A percentile compares a stretch with the other conserved stretches of the same genome.
Evolutionary conservation across 2,888 invertebrate genomes (phyloP).

Genomic region (Corythucha ciliata): DNA sequence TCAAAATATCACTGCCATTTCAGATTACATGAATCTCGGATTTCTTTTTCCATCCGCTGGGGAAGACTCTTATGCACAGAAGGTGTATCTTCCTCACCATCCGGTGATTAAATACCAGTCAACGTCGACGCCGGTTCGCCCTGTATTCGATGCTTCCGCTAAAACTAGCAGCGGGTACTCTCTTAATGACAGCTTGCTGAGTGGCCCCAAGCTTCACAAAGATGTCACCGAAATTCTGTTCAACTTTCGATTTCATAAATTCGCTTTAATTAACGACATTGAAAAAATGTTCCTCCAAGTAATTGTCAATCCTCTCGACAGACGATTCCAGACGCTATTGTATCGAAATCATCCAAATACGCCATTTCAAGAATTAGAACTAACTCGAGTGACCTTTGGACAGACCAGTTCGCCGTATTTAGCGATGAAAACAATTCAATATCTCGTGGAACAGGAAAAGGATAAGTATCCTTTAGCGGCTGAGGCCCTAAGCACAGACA

Average conservation of each 20-base stretch:
- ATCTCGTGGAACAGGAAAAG: neutral
- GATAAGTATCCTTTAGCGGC: neutral
- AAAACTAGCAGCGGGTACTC: neutral
- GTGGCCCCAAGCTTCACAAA: neutral
- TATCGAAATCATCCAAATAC: neutral
- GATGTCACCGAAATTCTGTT: neutral
- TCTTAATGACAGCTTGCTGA: neutral
- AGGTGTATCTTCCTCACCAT: slow-evolving; percentile 1
- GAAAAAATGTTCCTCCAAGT: neutral
- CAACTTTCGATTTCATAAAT: neutral
- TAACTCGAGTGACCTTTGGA: neutral
- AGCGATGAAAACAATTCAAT: neutral
- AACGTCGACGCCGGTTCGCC: neutral
- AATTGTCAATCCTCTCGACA: neutral
- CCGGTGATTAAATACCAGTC: too few species aligned
- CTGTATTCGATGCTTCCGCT: slow-evolving; percentile 4
- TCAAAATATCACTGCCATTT: too few species aligned
- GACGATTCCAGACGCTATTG: neutral
- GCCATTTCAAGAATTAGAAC: neutral
- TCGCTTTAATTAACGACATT: neutral
- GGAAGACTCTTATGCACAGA: too few species aligned
- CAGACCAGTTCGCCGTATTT: neutral
- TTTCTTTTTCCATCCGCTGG: too few species aligned
- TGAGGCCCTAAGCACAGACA: too few species aligned
- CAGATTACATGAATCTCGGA: too few species aligned